phyloP scores from a whole-genome alignment of 64 coral and sea anemone genomes.

The Stylophora pistillata region DNA sequence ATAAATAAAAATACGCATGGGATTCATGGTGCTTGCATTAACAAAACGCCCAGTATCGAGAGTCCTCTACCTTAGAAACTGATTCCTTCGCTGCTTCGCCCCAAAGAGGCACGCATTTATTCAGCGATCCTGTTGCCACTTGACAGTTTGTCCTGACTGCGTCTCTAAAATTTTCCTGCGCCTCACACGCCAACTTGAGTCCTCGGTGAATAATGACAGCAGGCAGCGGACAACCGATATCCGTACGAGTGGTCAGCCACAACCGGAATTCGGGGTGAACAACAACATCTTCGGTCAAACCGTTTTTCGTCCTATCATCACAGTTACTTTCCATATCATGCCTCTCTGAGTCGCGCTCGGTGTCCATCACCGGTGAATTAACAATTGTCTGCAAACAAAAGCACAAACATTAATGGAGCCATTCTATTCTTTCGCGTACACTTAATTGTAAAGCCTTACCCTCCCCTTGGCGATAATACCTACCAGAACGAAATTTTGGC shows the following conservation, averaged over 20 bases:
- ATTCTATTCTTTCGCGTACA: too few species aligned
- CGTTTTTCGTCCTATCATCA: neutral
- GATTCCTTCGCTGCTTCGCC: neutral
- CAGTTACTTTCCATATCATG: neutral
- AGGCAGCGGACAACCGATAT: slow-evolving; percentile 59
- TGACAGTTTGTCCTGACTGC: slow-evolving; percentile 40
- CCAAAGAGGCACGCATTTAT: slow-evolving; percentile 33
- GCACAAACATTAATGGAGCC: too few species aligned
- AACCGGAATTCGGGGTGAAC: slow-evolving; percentile 82
- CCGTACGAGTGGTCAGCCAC: slow-evolving; percentile 63
- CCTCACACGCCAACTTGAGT: slow-evolving; percentile 84
- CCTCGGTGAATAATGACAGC: slow-evolving; percentile 78
- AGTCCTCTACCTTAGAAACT: slow-evolving; percentile 9
- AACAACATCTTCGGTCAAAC: neutral
- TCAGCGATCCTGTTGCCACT: slow-evolving; percentile 33
- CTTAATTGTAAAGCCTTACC: too few species aligned
- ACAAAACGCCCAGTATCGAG: neutral
- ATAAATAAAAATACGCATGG: too few species aligned
- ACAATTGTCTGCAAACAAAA: neutral
- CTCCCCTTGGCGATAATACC: too few species aligned
- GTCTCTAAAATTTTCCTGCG: slow-evolving; percentile 38
- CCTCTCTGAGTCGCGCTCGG: neutral
- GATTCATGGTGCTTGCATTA: too few species aligned
- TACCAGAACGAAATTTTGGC: too few species aligned
- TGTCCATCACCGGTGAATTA: neutral